Percentiles rank a stretch among this genome's conserved stretches.
Evolutionary conservation across 2,888 invertebrate species (phyloP).

Genomic region (Syritta pipiens): DNA sequence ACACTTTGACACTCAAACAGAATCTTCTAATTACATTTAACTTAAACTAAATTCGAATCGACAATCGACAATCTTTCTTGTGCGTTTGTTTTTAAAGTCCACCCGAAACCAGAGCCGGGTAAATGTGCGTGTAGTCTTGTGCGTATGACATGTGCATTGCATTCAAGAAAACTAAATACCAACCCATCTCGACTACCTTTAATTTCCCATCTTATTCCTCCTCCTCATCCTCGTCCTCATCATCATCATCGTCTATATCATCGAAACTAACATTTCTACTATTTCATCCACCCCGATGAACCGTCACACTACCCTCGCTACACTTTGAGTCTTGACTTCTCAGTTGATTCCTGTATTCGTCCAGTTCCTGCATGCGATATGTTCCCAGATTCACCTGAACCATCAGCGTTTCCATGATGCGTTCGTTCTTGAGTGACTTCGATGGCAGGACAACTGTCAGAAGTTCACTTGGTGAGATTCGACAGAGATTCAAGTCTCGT

Average conservation of each 20-base stretch:
- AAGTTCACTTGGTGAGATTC: slow-evolving; percentile 95
- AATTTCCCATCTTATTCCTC: slow-evolving; percentile 5
- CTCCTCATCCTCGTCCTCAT: slow-evolving; percentile 28
- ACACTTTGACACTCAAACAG: too few relatives aligned
- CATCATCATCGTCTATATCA: slow-evolving; percentile 47
- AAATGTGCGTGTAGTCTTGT: slow-evolving; percentile 3
- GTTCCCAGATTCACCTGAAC: slow-evolving; percentile 95
- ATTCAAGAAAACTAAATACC: not conserved
- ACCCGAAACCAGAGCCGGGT: too few relatives aligned
- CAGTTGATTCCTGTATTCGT: slow-evolving; percentile 91
- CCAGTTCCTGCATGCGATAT: slow-evolving; percentile 93
- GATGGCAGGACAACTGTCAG: slow-evolving; percentile 95
- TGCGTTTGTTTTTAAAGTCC: too few relatives aligned
- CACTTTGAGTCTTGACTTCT: slow-evolving; percentile 93
- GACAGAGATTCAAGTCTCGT: slow-evolving; percentile 91
- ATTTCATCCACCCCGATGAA: slow-evolving; percentile 79
- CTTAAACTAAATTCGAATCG: too few relatives aligned
- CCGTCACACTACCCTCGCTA: slow-evolving; percentile 84
- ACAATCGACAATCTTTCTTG: too few relatives aligned
- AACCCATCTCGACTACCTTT: not conserved
- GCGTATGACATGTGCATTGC: slow-evolving; percentile 4
- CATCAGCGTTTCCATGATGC: slow-evolving; percentile 94
- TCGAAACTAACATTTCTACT: slow-evolving; percentile 79
- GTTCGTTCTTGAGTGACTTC: slow-evolving; percentile 94
- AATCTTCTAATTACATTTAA: too few relatives aligned